phyloP scores from a whole-genome alignment of 1,140 invertebrate species.

The Drosophila murphyi region DNA sequence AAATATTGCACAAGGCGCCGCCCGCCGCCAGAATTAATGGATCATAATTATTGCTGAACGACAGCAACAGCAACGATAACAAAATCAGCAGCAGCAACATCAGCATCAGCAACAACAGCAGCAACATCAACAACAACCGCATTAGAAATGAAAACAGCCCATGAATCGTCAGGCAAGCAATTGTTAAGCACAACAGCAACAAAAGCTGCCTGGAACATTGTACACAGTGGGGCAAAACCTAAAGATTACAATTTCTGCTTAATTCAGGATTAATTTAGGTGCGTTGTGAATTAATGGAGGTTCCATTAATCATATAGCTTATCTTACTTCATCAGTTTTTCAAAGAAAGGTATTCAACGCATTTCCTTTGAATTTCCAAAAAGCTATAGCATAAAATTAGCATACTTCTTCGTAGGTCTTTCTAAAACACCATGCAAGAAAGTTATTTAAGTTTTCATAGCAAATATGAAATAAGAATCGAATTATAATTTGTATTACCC shows the following conservation, averaged over 20 bases:
- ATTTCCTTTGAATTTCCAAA: too few relatives aligned
- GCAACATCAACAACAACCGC: conserved; percentile 24
- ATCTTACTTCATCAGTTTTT: too few relatives aligned
- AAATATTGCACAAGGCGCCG: conserved; percentile 78
- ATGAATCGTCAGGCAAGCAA: conserved; percentile 38
- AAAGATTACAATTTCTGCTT: neutral
- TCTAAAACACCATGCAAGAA: too few relatives aligned
- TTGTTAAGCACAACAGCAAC: conserved; percentile 29
- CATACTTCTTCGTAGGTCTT: too few relatives aligned
- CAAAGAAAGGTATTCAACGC: too few relatives aligned
- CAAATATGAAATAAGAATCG: too few relatives aligned
- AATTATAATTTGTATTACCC: too few relatives aligned
- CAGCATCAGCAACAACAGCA: conserved; percentile 20
- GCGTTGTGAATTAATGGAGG: too few relatives aligned
- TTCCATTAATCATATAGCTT: too few relatives aligned
- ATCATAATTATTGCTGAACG: conserved; percentile 74
- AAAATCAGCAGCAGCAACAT: conserved; percentile 26
- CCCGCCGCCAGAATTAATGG: conserved; percentile 75
- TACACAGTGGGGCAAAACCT: conserved; percentile 26
- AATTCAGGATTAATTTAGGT: neutral
- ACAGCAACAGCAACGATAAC: conserved; percentile 40
- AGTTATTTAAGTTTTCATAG: too few relatives aligned
- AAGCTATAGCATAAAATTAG: too few relatives aligned
- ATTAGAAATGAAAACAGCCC: conserved; percentile 75
- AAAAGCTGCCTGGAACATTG: conserved; percentile 4